phyloP scores from a whole-genome alignment of 2,113 vertebrate species.

The Ammodytes marinus region DNA sequence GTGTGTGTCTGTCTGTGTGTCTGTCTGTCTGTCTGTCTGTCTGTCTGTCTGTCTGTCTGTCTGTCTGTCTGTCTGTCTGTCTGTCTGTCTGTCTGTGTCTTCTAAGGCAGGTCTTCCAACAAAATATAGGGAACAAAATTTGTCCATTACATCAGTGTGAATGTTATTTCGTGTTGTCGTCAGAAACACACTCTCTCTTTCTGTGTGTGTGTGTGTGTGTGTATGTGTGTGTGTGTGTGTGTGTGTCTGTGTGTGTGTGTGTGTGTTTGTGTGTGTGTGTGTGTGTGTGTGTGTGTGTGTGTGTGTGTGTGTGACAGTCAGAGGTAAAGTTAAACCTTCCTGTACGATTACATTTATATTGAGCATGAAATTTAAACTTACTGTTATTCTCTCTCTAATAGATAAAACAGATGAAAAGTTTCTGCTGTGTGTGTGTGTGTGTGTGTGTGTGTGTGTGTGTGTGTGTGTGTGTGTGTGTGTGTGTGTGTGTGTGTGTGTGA shows the following conservation, averaged over 20 bases:
- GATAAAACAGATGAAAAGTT: slow-evolving; percentile 31
- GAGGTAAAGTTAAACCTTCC: slow-evolving; percentile 9
- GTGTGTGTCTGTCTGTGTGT: too few species aligned
- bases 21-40: too few species aligned
- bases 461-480: too few species aligned
- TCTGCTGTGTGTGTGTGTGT: not conserved
- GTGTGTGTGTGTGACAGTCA: not conserved
- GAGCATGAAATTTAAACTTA: slow-evolving; percentile 10
- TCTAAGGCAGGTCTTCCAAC: too few species aligned
- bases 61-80: not conserved
- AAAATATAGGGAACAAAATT: too few species aligned
- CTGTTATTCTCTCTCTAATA: not conserved
- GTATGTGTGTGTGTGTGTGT: too few species aligned
- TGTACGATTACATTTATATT: not conserved
- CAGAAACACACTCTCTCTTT: too few species aligned
- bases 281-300: not conserved
- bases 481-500: not conserved
- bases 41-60: not conserved
- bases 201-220: too few species aligned
- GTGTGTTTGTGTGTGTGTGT: not conserved
- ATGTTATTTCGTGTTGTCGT: too few species aligned
- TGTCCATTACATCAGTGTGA: too few species aligned
- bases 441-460: too few species aligned
- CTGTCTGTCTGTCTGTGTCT: not conserved
- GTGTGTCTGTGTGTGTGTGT: not conserved